Conservation (phyloP, 1,140 invertebrate genomes). For the Macrostomum lignano region DNA sequence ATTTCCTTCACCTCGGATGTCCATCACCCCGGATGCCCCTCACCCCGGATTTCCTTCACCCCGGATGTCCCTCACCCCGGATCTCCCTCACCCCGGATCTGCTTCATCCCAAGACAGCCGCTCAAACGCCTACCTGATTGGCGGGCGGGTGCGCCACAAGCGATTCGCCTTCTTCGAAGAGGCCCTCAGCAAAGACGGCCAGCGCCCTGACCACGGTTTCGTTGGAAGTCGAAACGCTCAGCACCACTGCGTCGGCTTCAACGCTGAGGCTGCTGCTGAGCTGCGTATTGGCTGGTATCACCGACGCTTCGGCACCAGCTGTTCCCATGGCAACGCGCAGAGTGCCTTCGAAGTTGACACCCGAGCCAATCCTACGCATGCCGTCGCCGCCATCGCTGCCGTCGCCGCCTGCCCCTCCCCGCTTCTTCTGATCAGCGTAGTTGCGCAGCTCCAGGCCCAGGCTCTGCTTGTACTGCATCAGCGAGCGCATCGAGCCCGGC, state of each 20-base stretch:
- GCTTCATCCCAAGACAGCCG: conserved; percentile 1
- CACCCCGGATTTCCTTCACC: no score
- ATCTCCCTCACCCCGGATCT: no score
- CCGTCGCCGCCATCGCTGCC: no score
- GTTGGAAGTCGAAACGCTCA: conserved; percentile 36
- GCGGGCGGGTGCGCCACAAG: conserved; percentile 34
- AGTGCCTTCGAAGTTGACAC: no score
- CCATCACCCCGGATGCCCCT: no score
- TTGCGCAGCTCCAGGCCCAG: conserved; percentile 50
- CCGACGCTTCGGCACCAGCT: background rate
- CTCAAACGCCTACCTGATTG: background rate
- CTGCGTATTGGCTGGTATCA: background rate
- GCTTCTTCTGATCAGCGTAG: conserved; percentile 35
- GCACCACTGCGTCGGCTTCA: conserved; percentile 29
- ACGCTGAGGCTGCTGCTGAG: conserved; percentile 4
- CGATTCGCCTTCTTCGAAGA: conserved; percentile 54
- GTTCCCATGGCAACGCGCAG: no score
- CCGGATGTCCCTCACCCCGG: no score
- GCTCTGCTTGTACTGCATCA: conserved; percentile 28
- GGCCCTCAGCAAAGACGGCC: conserved; percentile 63
- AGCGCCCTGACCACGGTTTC: conserved; percentile 46
- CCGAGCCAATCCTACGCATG: no score
- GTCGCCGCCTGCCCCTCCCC: no score
- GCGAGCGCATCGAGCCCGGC: no score
- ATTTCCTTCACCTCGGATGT: no score